Percentiles rank a stretch among this genome's conserved stretches.
These are phyloP conservation scores for Cricetomys ansorgei DNA, from an alignment of 2,113 vertebrate species.

Conservation along the genomic window DNA sequence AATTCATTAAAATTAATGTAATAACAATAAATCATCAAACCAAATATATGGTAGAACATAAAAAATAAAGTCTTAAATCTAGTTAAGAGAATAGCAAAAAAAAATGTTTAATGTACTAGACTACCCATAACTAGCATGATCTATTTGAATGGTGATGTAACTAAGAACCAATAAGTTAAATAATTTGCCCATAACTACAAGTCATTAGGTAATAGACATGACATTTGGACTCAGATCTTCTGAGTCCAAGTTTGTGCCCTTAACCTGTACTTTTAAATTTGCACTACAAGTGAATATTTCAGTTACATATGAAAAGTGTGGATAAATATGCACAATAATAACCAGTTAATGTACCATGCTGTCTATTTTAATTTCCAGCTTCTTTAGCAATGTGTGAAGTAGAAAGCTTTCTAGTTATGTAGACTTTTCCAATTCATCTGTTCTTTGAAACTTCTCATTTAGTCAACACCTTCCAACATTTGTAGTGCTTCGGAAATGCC, in stretches of 20 bases:
- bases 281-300: not conserved
- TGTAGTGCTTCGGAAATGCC: not conserved
- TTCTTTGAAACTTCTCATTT: not conserved
- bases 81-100: not conserved
- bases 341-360: not conserved
- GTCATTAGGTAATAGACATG: not conserved
- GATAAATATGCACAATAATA: not conserved
- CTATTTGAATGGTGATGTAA: not conserved
- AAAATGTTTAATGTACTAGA: not conserved
- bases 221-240: not conserved
- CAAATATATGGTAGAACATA: not conserved
- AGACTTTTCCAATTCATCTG: not conserved
- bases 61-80: not conserved
- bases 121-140: not conserved
- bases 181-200: not conserved
- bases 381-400: not conserved
- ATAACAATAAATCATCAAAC: not conserved
- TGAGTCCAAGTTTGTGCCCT: not conserved
- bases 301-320: not conserved
- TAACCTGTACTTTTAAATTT: not conserved
- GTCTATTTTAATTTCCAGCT: slow-evolving; percentile 16
- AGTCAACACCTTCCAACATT: not conserved
- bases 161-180: not conserved
- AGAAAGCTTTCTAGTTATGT: not conserved
- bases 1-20: too few relatives aligned